These are phyloP conservation scores for Oeneis ivallda DNA, from an alignment of 2,888 invertebrate genomes.

Conservation along the genomic window DNA sequence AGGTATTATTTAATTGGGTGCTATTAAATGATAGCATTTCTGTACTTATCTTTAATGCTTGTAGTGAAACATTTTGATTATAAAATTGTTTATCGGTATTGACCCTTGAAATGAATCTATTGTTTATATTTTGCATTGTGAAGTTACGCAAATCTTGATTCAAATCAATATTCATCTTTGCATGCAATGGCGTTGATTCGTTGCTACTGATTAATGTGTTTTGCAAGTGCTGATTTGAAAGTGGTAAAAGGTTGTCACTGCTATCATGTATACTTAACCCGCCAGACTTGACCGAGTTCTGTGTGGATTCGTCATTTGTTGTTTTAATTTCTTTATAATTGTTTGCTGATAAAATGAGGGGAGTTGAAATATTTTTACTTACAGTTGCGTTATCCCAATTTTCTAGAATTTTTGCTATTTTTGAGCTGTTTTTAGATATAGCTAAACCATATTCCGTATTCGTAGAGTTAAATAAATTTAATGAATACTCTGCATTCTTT, in stretches of 20 bases:
- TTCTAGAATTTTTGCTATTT: not conserved
- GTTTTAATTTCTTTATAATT: not conserved
- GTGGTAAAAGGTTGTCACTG: not conserved
- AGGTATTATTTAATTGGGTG: not conserved
- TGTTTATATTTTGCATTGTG: too few species aligned
- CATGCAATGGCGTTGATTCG: too few species aligned
- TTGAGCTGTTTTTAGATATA: not conserved
- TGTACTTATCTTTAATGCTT: too few species aligned
- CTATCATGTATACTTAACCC: conserved; percentile 1
- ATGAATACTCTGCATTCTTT: not conserved
- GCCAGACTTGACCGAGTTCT: not conserved
- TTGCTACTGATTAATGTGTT: too few species aligned
- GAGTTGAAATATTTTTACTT: conserved; percentile 5
- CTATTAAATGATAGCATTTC: not conserved
- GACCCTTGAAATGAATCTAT: too few species aligned
- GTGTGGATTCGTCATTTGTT: not conserved
- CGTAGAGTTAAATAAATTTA: too few species aligned
- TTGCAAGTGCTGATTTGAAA: not conserved
- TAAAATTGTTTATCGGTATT: too few species aligned
- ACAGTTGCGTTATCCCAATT: not conserved
- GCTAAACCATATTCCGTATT: too few species aligned
- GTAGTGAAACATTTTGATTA: too few species aligned
- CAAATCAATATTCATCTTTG: too few species aligned
- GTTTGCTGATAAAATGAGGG: not conserved
- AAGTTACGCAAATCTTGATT: too few species aligned